These are phyloP conservation scores for Dromococcyx pavoninus DNA, from an alignment of 2,797 vertebrate genomes.

Conservation along the genomic window DNA sequence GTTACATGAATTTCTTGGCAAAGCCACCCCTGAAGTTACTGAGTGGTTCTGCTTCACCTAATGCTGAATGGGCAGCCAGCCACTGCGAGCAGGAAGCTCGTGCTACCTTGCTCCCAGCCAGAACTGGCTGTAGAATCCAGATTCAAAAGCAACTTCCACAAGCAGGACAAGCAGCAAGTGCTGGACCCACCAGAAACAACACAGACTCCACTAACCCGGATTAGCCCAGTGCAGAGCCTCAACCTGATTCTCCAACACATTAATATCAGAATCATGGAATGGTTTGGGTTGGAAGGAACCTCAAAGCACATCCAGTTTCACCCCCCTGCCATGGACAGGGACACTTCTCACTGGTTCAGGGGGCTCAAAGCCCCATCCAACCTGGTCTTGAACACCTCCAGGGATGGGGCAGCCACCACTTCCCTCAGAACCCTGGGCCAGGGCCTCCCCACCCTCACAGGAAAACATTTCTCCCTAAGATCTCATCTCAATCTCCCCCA, in stretches of 20 bases:
- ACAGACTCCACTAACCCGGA: accelerated
- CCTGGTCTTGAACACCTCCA: no score
- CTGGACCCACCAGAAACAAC: neutral
- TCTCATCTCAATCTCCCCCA: no score
- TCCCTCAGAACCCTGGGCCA: no score
- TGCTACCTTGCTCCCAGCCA: neutral
- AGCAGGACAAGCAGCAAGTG: neutral
- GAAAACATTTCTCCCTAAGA: no score
- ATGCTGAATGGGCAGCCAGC: neutral
- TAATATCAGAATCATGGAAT: no score
- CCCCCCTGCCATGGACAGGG: no score
- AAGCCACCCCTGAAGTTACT: neutral
- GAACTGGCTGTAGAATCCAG: neutral
- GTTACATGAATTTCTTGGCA: constrained; percentile 53
- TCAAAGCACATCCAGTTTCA: no score
- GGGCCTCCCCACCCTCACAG: no score
- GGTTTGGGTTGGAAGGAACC: no score
- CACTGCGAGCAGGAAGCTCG: neutral
- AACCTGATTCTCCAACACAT: neutral
- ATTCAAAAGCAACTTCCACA: neutral
- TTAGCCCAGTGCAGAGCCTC: accelerated
- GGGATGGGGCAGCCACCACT: no score
- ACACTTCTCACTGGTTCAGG: no score
- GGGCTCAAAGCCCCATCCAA: no score
- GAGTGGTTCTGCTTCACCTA: constrained; percentile 38